Base-by-base conservation (phyloP, 2,888 invertebrate species). In the Ischnus inquisitorius region DNA sequence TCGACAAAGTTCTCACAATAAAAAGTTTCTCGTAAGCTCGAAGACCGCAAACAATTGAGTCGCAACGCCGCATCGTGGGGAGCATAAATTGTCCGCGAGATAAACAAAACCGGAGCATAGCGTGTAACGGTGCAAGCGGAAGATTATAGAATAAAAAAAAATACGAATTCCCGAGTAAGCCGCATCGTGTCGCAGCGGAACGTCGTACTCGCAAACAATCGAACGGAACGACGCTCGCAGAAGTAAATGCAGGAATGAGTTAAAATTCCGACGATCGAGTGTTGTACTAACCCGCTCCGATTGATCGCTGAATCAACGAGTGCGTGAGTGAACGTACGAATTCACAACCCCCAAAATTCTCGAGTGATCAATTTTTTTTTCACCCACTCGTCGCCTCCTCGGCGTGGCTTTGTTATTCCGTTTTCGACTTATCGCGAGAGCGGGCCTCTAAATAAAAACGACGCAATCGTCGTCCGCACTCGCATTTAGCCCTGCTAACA, bases 281-380 rank as follows among this genome's bases (percentile, higher is more conserved):
- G 46, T n/a, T 62, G 34, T 68, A 68, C 68, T 69, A 51, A 69
- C 51, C 69, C 51, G 51, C 51, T 34, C 14, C 39, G 22, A 69
- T 65, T 65, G 67, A 19, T 25, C 41, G 22, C 57, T 34, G 67
- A 57, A 48, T 28, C n/a, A 57, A 4, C 25, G 76, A 34, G 22
- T 41, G n/a, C 48, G 54, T 22, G 22, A 25, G n/a, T 19, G 41
- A 34, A n/a, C 48, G 65, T 16, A 28, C 12, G 51, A 10, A 16
- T 19, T 39, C 22, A 22, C 54, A 54, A 54, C 22, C 22, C 22
- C 22, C 54, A 12, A 19, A 22, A 22, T 3, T 54, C 54, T 22
- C 54, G 54, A 22, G 22, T 10, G 48, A 22, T 54, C 54, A 19
- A 22, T 22, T 22, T 22, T 22, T n/a, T 54, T 2, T 54, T 22